Conservation (phyloP, 1,140 invertebrate species). For the Scaptomyza pallida region DNA sequence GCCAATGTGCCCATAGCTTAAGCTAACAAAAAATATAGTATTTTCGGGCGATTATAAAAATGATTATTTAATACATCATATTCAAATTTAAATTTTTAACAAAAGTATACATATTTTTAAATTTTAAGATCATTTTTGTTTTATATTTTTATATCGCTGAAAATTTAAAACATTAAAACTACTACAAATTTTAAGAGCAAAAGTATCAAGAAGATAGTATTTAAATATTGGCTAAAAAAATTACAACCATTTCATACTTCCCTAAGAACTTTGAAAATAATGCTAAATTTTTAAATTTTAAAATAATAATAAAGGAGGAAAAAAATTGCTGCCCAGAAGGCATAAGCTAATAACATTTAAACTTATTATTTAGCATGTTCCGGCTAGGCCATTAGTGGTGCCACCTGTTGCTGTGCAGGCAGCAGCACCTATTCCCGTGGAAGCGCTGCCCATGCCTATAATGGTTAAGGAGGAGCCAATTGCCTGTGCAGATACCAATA, state of each 20-base stretch:
- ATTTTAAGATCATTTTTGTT: no score
- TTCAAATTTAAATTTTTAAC: background rate
- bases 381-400: constrained; percentile 6
- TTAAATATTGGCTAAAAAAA: background rate
- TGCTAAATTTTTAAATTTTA: background rate
- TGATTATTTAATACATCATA: background rate
- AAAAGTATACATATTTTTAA: no score
- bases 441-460: constrained; percentile 28
- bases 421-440: background rate
- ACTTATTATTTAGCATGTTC: constrained; percentile 52
- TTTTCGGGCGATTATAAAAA: background rate
- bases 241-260: background rate
- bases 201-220: background rate
- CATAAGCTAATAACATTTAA: constrained; percentile 4
- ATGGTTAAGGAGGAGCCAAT: constrained; percentile 45
- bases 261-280: constrained; percentile 6
- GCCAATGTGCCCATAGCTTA: constrained; percentile 11
- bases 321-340: background rate
- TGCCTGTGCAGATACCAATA: background rate
- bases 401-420: background rate
- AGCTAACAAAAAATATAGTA: background rate
- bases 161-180: background rate
- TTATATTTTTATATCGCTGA: no score
- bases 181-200: background rate
- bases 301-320: constrained; percentile 13